phyloP scores from a whole-genome alignment of 1,140 invertebrate genomes.

The Trachymyrmex septentrionalis region DNA sequence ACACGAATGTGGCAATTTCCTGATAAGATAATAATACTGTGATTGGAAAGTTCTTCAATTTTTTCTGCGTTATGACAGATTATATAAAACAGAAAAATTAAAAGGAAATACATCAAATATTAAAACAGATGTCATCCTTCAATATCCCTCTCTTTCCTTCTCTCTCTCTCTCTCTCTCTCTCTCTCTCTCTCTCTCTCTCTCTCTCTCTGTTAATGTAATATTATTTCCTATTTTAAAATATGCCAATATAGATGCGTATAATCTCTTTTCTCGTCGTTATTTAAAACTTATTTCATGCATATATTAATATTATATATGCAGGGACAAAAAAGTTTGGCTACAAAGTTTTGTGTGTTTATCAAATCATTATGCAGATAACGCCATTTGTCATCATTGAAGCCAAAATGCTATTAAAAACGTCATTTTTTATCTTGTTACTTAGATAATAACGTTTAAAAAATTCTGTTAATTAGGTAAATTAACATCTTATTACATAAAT shows the following conservation, averaged over 20 bases:
- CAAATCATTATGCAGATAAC: no score
- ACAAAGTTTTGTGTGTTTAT: no score
- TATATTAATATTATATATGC: neutral
- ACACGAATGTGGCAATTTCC: conserved; percentile 46
- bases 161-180: no score
- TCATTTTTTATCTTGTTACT: no score
- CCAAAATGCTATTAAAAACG: no score
- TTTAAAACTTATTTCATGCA: neutral
- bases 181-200: no score
- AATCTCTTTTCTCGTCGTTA: neutral
- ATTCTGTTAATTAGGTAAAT: no score
- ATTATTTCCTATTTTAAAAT: neutral
- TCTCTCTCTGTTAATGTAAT: neutral
- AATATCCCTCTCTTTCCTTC: no score
- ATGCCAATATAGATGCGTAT: neutral
- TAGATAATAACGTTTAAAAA: no score
- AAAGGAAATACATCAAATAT: neutral
- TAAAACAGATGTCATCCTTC: neutral
- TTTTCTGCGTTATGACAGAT: neutral
- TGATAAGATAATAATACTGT: conserved; percentile 47
- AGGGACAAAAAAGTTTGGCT: no score
- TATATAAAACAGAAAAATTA: neutral
- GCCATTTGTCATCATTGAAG: no score
- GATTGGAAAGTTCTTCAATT: conserved; percentile 8
- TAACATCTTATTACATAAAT: no score